Conservation (phyloP, 1,140 invertebrate genomes). For the Drosophila pseudoananassae region DNA sequence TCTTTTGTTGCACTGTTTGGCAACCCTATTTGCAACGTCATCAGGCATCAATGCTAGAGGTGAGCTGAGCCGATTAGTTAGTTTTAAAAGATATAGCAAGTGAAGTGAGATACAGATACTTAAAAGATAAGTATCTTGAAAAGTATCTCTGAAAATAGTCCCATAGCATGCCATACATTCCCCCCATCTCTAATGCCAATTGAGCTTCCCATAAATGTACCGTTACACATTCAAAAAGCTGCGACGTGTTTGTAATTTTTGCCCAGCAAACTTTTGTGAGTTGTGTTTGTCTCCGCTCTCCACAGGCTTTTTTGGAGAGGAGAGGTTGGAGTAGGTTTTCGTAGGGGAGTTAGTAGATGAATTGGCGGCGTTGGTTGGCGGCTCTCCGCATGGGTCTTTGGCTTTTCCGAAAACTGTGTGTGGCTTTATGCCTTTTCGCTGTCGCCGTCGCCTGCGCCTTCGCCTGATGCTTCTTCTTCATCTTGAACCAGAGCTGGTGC, state of each 20-base stretch:
- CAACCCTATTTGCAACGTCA: conserved; percentile 50
- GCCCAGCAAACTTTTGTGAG: conserved; percentile 46
- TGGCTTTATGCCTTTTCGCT: conserved; percentile 34
- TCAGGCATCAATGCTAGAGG: conserved; percentile 26
- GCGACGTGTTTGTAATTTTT: conserved; percentile 64
- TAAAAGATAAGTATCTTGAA: too few species aligned
- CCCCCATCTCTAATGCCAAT: conserved; percentile 53
- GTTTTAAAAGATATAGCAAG: neutral
- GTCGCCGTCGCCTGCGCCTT: conserved; percentile 16
- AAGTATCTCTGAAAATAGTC: too few species aligned
- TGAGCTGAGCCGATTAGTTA: conserved; percentile 13
- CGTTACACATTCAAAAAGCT: conserved; percentile 72
- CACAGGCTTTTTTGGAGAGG: conserved; percentile 5
- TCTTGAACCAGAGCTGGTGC: neutral
- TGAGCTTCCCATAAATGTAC: conserved; percentile 68
- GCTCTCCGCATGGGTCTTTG: conserved; percentile 32
- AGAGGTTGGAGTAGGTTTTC: conserved; percentile 8
- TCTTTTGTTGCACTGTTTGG: neutral
- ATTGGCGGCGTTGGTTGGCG: conserved; percentile 18
- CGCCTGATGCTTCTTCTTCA: conserved; percentile 30
- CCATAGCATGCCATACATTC: neutral
- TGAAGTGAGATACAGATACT: neutral
- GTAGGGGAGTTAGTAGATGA: conserved; percentile 19
- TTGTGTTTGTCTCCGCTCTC: conserved; percentile 34
- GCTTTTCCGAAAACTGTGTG: conserved; percentile 51